Percentiles rank a stretch among this genome's conserved stretches.
Conservation (phyloP, 2,888 invertebrate genomes). For the Spodoptera littoralis region DNA sequence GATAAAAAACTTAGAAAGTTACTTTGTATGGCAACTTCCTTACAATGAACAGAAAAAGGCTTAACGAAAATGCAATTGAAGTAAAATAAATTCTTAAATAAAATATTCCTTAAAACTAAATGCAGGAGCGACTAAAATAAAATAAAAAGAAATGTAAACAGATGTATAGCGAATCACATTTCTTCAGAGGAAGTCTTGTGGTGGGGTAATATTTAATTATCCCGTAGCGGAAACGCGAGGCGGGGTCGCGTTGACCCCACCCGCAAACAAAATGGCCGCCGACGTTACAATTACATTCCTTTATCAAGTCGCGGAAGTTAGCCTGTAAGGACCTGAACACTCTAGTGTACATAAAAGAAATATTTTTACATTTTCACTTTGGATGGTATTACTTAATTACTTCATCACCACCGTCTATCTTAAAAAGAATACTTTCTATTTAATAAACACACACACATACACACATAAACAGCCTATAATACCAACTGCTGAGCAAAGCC, state of each 20-base stretch:
- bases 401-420: too few relatives aligned
- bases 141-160: slow-evolving; percentile 62
- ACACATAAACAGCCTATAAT: too few relatives aligned
- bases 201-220: slow-evolving; percentile 88
- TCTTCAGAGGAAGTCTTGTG: slow-evolving; percentile 77
- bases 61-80: slow-evolving; percentile 32
- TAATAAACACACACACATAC: too few relatives aligned
- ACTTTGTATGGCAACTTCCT: too few relatives aligned
- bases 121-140: slow-evolving; percentile 40
- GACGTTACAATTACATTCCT: slow-evolving; percentile 81
- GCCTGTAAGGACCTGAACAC: slow-evolving; percentile 49
- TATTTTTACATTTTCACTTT: too few relatives aligned
- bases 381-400: too few relatives aligned
- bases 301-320: slow-evolving; percentile 74
- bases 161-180: slow-evolving; percentile 74
- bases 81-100: slow-evolving; percentile 45
- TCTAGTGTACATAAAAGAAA: slow-evolving; percentile 6
- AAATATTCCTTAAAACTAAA: slow-evolving; percentile 22
- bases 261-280: slow-evolving; percentile 87
- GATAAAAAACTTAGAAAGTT: too few relatives aligned
- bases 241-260: slow-evolving; percentile 87
- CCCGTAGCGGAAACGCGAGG: slow-evolving; percentile 84
- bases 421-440: neutral
- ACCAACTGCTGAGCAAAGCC: too few relatives aligned
- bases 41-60: too few relatives aligned